Percentiles rank a stretch among this genome's conserved stretches.
phyloP scores from a whole-genome alignment of 2,113 vertebrate species.

The Dipodomys spectabilis region DNA sequence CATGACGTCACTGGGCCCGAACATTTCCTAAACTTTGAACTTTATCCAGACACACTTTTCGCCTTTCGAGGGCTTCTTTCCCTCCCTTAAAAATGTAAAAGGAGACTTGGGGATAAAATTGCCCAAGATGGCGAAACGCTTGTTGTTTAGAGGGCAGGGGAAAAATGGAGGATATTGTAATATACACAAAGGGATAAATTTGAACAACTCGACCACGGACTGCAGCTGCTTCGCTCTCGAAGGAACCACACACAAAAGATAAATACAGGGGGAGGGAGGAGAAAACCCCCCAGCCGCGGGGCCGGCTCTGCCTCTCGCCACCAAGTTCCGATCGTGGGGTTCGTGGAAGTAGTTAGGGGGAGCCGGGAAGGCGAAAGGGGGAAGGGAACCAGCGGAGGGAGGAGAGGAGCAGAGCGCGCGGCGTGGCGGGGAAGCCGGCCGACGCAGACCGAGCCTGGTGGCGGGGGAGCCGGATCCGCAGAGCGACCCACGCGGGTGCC shows the following conservation, averaged over 20 bases:
- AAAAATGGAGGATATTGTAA: conserved; percentile 99
- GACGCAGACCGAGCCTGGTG: background rate
- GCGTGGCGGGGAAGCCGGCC: background rate
- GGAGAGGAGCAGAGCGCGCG: conserved; percentile 57
- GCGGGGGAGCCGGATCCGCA: background rate
- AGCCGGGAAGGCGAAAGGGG: background rate
- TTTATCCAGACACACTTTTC: conserved; percentile 80
- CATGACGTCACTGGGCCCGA: conserved; percentile 88
- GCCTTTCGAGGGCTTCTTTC: conserved; percentile 76
- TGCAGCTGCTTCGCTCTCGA: conserved; percentile 88
- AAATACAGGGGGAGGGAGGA: conserved; percentile 48
- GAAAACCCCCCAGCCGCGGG: conserved; percentile 27
- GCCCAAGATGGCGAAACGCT: conserved; percentile 99
- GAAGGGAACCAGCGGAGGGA: conserved; percentile 24
- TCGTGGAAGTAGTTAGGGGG: conserved; percentile 62
- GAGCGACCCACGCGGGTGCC: no score
- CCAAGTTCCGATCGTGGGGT: conserved; percentile 61
- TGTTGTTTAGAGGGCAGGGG: conserved; percentile 97
- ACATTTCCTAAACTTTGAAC: conserved; percentile 88
- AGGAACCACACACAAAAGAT: conserved; percentile 92
- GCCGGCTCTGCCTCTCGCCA: conserved; percentile 43
- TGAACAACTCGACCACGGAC: conserved; percentile 92
- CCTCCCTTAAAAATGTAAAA: conserved; percentile 76
- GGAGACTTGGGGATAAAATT: conserved; percentile 89
- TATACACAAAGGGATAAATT: conserved; percentile 99